phyloP scores from a whole-genome alignment of 2,888 invertebrate species.

The Apamea monoglypha region DNA sequence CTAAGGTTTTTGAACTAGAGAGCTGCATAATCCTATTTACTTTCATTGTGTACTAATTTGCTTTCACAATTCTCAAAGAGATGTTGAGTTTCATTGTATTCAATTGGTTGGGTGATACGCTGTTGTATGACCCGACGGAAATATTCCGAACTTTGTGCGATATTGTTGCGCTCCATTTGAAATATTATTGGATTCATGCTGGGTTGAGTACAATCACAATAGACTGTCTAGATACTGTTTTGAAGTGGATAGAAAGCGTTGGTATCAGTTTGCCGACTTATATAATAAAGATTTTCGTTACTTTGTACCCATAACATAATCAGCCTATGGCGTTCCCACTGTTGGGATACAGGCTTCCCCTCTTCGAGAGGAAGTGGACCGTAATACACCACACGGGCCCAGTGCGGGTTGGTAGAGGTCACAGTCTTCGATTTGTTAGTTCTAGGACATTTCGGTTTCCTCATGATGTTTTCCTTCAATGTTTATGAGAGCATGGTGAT shows the following conservation, averaged over 20 bases:
- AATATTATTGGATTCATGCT: neutral
- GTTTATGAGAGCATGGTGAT: too few species aligned
- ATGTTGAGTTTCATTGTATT: neutral
- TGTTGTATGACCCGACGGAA: neutral
- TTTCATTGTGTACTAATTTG: constrained; percentile 14
- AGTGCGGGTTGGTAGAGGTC: too few species aligned
- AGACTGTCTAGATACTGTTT: neutral
- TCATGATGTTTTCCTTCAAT: too few species aligned
- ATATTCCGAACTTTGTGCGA: neutral
- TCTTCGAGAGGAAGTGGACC: too few species aligned
- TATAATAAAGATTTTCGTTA: neutral
- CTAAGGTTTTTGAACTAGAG: neutral
- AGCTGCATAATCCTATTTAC: neutral
- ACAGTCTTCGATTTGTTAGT: too few species aligned
- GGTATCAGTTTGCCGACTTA: neutral
- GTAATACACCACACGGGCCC: too few species aligned
- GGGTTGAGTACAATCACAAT: neutral
- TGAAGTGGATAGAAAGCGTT: neutral
- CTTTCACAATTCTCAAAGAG: neutral
- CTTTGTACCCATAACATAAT: neutral
- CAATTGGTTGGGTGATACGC: constrained; percentile 4
- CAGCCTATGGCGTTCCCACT: neutral
- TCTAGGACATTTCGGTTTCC: too few species aligned
- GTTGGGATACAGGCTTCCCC: neutral
- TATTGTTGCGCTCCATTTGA: neutral